Conservation (phyloP, 2,888 invertebrate genomes). For the Drosophila macrothrix region DNA sequence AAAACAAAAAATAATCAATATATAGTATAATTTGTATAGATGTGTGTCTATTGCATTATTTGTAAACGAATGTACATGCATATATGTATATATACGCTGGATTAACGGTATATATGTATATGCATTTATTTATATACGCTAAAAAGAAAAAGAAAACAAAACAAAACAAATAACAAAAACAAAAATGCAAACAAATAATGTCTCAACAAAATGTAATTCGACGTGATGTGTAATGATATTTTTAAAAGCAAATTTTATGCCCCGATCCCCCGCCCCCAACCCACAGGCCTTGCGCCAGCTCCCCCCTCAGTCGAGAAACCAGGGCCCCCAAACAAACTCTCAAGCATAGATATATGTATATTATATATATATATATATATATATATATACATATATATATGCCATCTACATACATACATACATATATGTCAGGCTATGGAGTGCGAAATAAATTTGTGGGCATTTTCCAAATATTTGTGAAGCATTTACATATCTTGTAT, state of each 20-base stretch:
- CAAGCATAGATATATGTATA: slow-evolving; percentile 12
- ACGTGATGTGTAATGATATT: slow-evolving; percentile 84
- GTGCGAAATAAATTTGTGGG: slow-evolving; percentile 75
- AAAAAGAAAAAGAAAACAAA: slow-evolving; percentile 40
- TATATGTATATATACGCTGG: slow-evolving; percentile 42
- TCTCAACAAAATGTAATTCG: slow-evolving; percentile 76
- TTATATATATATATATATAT: slow-evolving; percentile 7
- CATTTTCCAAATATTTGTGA: slow-evolving; percentile 83
- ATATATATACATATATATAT: slow-evolving; percentile 11
- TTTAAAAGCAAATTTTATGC: slow-evolving; percentile 83
- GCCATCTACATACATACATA: slow-evolving; percentile 15
- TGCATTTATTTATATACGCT: slow-evolving; percentile 79
- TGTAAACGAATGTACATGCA: slow-evolving; percentile 76
- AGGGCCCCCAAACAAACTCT: slow-evolving; percentile 21
- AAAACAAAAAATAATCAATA: slow-evolving; percentile 65
- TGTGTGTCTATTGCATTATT: slow-evolving; percentile 84
- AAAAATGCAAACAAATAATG: slow-evolving; percentile 51
- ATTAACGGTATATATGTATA: slow-evolving; percentile 59
- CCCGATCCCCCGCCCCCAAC: slow-evolving; percentile 41
- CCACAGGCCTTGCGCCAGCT: slow-evolving; percentile 2
- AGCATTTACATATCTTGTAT: slow-evolving; percentile 62
- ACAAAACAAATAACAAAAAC: not conserved
- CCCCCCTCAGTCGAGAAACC: not conserved
- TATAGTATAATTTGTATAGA: slow-evolving; percentile 84
- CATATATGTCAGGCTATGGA: slow-evolving; percentile 40